Conservation (phyloP, 2,888 invertebrate species). For the Andricus curvator region DNA sequence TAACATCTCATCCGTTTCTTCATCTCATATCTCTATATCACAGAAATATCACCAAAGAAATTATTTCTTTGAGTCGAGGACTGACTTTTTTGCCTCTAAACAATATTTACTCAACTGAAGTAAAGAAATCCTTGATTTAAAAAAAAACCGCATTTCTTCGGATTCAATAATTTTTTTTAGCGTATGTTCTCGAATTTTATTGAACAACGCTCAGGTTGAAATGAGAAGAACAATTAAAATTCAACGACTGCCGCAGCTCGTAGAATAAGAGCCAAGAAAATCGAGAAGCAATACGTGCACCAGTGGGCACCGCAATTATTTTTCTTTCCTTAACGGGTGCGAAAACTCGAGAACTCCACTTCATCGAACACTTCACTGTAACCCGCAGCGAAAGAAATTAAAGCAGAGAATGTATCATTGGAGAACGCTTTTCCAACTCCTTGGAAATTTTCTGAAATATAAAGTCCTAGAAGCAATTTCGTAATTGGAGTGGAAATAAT, state of each 20-base stretch:
- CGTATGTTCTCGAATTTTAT: too few relatives aligned
- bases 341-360: slow-evolving; percentile 35
- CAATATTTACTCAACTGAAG: too few relatives aligned
- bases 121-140: too few relatives aligned
- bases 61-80: too few relatives aligned
- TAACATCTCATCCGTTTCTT: too few relatives aligned
- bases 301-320: slow-evolving; percentile 39
- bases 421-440: not conserved
- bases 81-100: too few relatives aligned
- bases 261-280: slow-evolving; percentile 33
- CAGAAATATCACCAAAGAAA: too few relatives aligned
- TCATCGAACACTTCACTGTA: slow-evolving; percentile 30
- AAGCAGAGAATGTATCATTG: slow-evolving; percentile 24
- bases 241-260: not conserved
- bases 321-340: slow-evolving; percentile 34
- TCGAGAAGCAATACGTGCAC: slow-evolving; percentile 35
- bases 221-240: slow-evolving; percentile 37
- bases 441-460: slow-evolving; percentile 9
- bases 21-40: too few relatives aligned
- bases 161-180: too few relatives aligned
- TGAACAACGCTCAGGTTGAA: not conserved
- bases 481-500: slow-evolving; percentile 13
- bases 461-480: slow-evolving; percentile 6
- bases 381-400: slow-evolving; percentile 25
- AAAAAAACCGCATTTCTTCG: too few relatives aligned